Base-by-base conservation (phyloP, 2,797 vertebrate species). In the Pangasius djambal region DNA sequence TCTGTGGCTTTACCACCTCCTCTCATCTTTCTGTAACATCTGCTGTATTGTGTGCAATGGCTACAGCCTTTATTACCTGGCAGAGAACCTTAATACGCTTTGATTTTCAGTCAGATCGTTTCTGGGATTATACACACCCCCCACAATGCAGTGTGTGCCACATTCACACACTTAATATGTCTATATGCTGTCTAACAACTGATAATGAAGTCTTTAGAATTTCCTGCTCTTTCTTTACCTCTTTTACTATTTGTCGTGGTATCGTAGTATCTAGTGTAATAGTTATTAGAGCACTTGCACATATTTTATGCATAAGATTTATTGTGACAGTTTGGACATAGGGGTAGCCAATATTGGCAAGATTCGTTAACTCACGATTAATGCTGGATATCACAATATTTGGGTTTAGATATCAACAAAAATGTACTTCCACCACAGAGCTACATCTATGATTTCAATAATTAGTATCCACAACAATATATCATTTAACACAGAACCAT, bases 1-100 rank as follows among this genome's bases (percentile, higher is more conserved):
- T 7, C 93, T 97, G 50, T 92, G 94, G 93, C 93, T 96, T 57
- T 96, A 96, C 92, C 94, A 93, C 1, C 77, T 95, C 12, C 93
- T 97, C 87, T 97, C 96, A 31, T 95, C 96, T 0, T 94, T 97
- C 87, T 97, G 97, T 89, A 97, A 97, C 93, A 92, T 97, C 85
- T 97, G 96, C 94, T 97, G 97, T 91, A 93, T 97, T 0, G 50
- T 89, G 2, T 97, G 97, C 92, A 98, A 97, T 3, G 96, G 96
- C 91, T 94, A 95, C 89, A 97, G 96, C 83, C 93, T 97, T 9
- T 95, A 93, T 44, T 95, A 95, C 94, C 90, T 96, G 93, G 96
- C 97, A 0, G 95, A 95, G 89, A 97, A 92, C 87, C 96, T 97
- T 4, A 63, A 91, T 22, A 89, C 93, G 0, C 93, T 97, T 75